Percentiles rank a stretch among this genome's conserved stretches.
These are phyloP conservation scores for Hirundo rustica DNA, from an alignment of 2,797 vertebrate species.

Conservation along the genomic window DNA sequence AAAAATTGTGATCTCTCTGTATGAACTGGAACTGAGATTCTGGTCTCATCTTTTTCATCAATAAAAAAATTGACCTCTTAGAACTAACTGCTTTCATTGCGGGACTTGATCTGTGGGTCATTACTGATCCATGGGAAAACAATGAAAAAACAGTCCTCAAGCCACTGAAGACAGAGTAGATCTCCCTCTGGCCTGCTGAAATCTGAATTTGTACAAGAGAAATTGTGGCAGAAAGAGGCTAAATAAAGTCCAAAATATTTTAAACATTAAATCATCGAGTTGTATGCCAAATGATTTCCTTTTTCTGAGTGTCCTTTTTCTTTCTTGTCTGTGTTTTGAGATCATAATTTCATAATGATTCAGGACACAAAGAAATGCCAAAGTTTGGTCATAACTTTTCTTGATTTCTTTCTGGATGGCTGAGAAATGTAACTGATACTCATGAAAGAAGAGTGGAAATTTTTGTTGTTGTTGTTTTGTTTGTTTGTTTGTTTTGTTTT, in stretches of 20 bases:
- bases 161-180: not conserved
- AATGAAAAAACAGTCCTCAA: not conserved
- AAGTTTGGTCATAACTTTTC: not conserved
- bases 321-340: not conserved
- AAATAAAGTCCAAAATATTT: not conserved
- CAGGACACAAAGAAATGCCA: not conserved
- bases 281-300: not conserved
- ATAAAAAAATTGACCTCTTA: not conserved
- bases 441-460: not conserved
- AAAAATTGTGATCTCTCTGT: accelerated
- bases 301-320: not conserved
- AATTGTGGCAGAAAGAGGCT: not conserved
- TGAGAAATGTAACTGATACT: not conserved
- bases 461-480: not conserved
- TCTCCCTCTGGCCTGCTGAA: not conserved
- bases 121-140: not conserved
- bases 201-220: not conserved
- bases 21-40: not conserved
- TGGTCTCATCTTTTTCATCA: not conserved
- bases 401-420: not conserved
- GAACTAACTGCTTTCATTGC: not conserved
- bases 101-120: not conserved
- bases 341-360: not conserved
- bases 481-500: not conserved
- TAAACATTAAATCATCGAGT: not conserved